phyloP scores from a whole-genome alignment of 35 echinoderm and acorn worm species.

The Holothuria glaberrima region DNA sequence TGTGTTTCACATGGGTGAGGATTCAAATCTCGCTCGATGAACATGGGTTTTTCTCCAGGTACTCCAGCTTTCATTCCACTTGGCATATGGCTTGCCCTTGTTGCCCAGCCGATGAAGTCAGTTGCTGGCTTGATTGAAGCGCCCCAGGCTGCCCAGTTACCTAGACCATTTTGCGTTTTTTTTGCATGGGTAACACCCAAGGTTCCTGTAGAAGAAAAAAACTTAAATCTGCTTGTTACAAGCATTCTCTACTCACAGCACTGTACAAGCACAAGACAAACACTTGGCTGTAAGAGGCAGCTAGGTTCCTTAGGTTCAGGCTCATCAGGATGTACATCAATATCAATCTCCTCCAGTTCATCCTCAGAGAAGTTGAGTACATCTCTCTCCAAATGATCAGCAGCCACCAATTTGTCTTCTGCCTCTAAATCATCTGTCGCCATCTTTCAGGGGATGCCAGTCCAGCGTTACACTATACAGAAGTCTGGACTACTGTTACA shows the following conservation, averaged over 20 bases:
- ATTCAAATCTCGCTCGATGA: no score
- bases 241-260: conserved; percentile 13
- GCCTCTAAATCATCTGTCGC: conserved; percentile 22
- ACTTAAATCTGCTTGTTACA: background rate
- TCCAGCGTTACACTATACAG: no score
- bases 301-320: conserved; percentile 23
- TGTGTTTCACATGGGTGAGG: no score
- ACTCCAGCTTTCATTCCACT: no score
- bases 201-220: background rate
- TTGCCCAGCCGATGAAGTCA: no score
- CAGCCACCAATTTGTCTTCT: conserved; percentile 22
- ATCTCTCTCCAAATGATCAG: conserved; percentile 35
- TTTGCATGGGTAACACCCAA: no score
- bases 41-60: no score
- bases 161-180: no score
- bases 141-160: no score
- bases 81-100: no score
- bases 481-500: no score
- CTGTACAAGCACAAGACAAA: conserved; percentile 9
- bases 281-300: conserved; percentile 19
- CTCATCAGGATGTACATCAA: conserved; percentile 45
- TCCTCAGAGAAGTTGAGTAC: conserved; percentile 13
- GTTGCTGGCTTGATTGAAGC: no score
- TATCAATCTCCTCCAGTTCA: conserved; percentile 47
- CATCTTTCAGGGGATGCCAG: background rate